Percentiles rank a stretch among this genome's conserved stretches.
Evolutionary conservation across 2,888 invertebrate species (phyloP).

Genomic region (Lasioglossum malachurum): DNA sequence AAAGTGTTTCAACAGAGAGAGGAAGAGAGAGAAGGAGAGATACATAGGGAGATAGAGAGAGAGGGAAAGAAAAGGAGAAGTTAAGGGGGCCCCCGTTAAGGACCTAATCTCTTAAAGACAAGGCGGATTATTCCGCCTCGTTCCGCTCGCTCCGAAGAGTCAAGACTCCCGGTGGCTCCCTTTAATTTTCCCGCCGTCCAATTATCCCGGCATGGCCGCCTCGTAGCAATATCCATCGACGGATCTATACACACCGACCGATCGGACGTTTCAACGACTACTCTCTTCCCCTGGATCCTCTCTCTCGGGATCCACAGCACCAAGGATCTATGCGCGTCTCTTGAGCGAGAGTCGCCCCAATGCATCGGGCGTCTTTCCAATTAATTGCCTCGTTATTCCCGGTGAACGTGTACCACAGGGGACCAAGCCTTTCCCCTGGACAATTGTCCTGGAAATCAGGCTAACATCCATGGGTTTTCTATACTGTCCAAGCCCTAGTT

Average conservation of each 20-base stretch:
- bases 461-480: not conserved
- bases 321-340: not conserved
- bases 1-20: conserved; percentile 40
- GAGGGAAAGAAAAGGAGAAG: not conserved
- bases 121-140: conserved; percentile 80
- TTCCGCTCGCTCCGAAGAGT: conserved; percentile 73
- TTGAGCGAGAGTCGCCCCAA: not conserved
- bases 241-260: conserved; percentile 55
- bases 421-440: not conserved
- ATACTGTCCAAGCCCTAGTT: not conserved
- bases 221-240: conserved; percentile 68
- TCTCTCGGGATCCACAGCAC: not conserved
- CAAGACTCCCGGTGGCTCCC: conserved; percentile 76
- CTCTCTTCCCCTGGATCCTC: conserved; percentile 12
- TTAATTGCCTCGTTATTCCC: conserved; percentile 38
- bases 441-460: not conserved
- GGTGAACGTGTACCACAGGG: conserved; percentile 12
- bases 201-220: conserved; percentile 79
- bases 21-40: not conserved
- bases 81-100: conserved; percentile 56
- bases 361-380: conserved; percentile 28
- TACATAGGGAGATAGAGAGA: not conserved
- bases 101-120: conserved; percentile 78
- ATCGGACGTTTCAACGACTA: conserved; percentile 68
- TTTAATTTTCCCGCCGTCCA: conserved; percentile 83